Evolutionary conservation across 2,888 invertebrate genomes (phyloP).

Genomic region (Leptopterna dolabrata): DNA sequence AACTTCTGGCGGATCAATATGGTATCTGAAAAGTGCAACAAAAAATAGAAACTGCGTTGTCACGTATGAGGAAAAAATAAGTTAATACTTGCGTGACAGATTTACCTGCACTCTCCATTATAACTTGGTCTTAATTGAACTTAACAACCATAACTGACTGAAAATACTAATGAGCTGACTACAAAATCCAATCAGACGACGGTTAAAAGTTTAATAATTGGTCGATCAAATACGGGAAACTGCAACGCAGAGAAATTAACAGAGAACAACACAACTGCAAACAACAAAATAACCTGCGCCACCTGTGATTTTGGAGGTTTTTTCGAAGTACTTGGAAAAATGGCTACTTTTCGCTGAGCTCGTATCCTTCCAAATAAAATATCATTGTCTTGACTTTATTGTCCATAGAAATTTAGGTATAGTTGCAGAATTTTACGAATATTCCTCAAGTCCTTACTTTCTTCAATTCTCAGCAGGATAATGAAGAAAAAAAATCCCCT

Average conservation of each 20-base stretch:
- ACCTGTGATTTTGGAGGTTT: neutral
- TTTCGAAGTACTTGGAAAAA: neutral
- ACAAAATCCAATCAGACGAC: neutral
- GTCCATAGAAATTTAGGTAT: too few relatives aligned
- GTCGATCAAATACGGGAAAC: neutral
- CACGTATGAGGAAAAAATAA: conserved; percentile 21
- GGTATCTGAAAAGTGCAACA: neutral
- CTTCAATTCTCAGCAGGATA: too few relatives aligned
- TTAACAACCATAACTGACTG: neutral
- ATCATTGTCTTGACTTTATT: too few relatives aligned
- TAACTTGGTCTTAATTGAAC: neutral
- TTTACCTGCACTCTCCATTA: conserved; percentile 35
- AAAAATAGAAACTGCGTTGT: conserved; percentile 12
- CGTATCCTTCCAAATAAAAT: neutral
- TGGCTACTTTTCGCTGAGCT: neutral
- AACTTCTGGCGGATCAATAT: neutral
- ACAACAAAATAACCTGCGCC: neutral
- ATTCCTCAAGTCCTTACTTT: too few relatives aligned
- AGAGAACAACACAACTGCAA: neutral
- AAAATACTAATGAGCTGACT: neutral
- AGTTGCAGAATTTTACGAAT: too few relatives aligned
- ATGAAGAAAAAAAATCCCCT: too few relatives aligned
- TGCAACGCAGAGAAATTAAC: neutral
- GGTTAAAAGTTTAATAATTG: neutral
- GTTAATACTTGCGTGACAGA: neutral